These are phyloP conservation scores for Globodera rostochiensis DNA, from an alignment of 1,140 invertebrate genomes.

Conservation along the genomic window DNA sequence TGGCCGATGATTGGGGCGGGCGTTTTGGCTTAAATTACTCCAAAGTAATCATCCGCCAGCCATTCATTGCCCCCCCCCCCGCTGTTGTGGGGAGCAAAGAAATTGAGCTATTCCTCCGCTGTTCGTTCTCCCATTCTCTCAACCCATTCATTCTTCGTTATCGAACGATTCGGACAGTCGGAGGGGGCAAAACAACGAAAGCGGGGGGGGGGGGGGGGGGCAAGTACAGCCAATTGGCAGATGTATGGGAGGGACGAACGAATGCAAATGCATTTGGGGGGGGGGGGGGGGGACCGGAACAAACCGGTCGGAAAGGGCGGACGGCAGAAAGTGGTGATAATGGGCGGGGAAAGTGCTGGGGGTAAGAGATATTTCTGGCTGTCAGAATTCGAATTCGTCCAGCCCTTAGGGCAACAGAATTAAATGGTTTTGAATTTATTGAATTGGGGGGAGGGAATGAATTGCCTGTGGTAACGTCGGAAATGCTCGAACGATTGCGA, in stretches of 20 bases:
- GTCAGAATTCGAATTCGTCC: too few species aligned
- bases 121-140: not conserved
- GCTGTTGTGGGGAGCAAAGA: not conserved
- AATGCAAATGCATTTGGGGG: not conserved
- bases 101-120: not conserved
- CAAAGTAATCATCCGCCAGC: too few species aligned
- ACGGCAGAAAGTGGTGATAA: not conserved
- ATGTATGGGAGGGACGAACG: not conserved
- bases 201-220: not conserved
- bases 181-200: not conserved
- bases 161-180: not conserved
- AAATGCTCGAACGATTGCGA: too few species aligned
- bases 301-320: constrained; percentile 1
- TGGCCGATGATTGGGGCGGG: not conserved
- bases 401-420: too few species aligned
- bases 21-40: not conserved
- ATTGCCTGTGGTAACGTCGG: too few species aligned
- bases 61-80: too few species aligned
- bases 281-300: not conserved
- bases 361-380: too few species aligned
- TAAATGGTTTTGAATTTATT: too few species aligned
- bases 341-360: not conserved
- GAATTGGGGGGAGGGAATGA: too few species aligned
- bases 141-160: not conserved
- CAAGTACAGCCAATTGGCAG: constrained; percentile 6